A percentile compares a stretch with the other conserved stretches of the same genome.
These are phyloP conservation scores for Cryptosula pallasiana DNA, from an alignment of 2,888 invertebrate genomes.

Conservation along the genomic window DNA sequence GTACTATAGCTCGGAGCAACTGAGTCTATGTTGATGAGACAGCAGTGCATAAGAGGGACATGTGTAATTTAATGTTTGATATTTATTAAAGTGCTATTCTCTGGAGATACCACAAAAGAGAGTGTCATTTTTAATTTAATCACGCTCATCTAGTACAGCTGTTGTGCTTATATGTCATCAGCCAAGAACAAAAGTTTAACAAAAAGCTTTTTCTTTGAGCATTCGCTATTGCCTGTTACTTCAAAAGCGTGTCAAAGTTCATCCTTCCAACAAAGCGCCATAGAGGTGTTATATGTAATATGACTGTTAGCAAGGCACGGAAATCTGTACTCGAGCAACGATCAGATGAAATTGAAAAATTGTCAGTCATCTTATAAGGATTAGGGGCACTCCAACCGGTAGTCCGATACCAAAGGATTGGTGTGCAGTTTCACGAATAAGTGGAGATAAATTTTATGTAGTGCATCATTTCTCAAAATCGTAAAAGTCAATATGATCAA, in stretches of 20 bases:
- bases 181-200: not conserved
- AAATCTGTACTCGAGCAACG: slow-evolving; percentile 5
- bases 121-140: slow-evolving; percentile 24
- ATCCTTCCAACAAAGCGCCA: no score
- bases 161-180: slow-evolving; percentile 24
- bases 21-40: not conserved
- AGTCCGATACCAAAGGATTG: slow-evolving; percentile 23
- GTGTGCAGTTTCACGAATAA: slow-evolving; percentile 21
- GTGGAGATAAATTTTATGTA: slow-evolving; percentile 24
- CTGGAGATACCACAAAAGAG: slow-evolving; percentile 24
- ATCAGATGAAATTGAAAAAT: slow-evolving; percentile 24
- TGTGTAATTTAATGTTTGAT: slow-evolving; percentile 24
- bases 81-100: slow-evolving; percentile 23
- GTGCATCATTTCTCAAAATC: slow-evolving; percentile 24
- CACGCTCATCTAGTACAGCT: slow-evolving; percentile 21
- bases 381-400: slow-evolving; percentile 22
- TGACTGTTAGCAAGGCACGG: not conserved
- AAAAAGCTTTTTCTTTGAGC: not conserved
- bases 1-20: not conserved
- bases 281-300: no score
- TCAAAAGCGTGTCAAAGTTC: not conserved
- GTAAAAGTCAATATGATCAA: slow-evolving; percentile 24
- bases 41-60: slow-evolving; percentile 23
- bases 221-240: not conserved
- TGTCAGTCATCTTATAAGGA: slow-evolving; percentile 23